Evolutionary conservation across 1,140 invertebrate genomes (phyloP).

Genomic region (Contarinia nasturtii): DNA sequence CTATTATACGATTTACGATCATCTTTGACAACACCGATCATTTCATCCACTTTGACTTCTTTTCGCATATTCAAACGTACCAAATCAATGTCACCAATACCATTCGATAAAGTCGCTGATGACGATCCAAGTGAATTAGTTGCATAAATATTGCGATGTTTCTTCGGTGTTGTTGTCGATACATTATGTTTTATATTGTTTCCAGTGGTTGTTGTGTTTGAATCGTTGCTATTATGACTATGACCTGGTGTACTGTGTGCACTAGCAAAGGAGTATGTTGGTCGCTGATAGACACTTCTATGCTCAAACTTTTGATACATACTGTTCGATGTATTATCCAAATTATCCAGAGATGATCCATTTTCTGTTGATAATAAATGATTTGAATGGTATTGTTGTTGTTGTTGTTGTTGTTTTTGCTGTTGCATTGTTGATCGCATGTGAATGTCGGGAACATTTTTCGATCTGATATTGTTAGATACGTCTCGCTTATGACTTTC

Average conservation of each 20-base stretch:
- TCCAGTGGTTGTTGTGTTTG: too few relatives aligned
- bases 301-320: too few relatives aligned
- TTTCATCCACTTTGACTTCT: constrained; percentile 16
- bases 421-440: neutral
- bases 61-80: constrained; percentile 22
- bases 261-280: too few relatives aligned
- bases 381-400: constrained; percentile 1
- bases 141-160: constrained; percentile 4
- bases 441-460: constrained; percentile 1
- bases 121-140: constrained; percentile 3
- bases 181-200: constrained; percentile 7
- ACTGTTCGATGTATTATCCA: constrained; percentile 9
- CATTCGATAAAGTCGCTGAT: constrained; percentile 16
- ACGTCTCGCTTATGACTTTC: constrained; percentile 5
- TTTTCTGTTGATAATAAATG: too few relatives aligned
- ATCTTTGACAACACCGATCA: neutral
- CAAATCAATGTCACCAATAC: constrained; percentile 19
- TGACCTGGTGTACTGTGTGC: too few relatives aligned
- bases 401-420: too few relatives aligned
- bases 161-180: constrained; percentile 8
- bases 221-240: too few relatives aligned
- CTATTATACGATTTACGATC: constrained; percentile 2
- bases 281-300: too few relatives aligned
- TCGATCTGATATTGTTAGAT: constrained; percentile 10
- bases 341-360: too few relatives aligned